Base-by-base conservation (phyloP, 2,113 vertebrate genomes). In the Apaloderma vittatum region DNA sequence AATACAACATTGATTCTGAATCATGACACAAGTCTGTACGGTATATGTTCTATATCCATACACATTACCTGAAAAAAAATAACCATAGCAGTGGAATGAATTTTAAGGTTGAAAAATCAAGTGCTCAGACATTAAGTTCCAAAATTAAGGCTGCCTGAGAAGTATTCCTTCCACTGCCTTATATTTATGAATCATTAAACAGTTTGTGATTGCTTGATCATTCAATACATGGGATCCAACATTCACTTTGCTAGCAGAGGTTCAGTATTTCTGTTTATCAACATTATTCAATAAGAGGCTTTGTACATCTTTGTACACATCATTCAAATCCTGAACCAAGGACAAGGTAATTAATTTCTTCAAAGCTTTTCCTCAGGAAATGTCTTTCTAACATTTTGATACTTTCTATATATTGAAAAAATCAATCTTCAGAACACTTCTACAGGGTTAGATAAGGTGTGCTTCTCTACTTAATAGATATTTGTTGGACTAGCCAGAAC, bases 261-360 rank as follows among this genome's bases (percentile, higher is more conserved):
- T 40, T 72, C 20, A 48, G 20, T 89, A 58, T 79, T 96, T 90
- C 40, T 92, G 46, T 83, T 83, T 86, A 80, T 82, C 55, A 88
- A 58, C 20, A 34, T 73, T 90, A 79, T 82, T 86, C 26, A 62
- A 4, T 70, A 75, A 73, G 3, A 51, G 17, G 21, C 4, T 87
- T 76, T 34, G 37, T 62, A 54, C 15, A 19, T 58, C 62, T 94
- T 82, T 91, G n/a, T 58, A 66, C 5, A 19, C 57, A 76, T 54
- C 16, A 62, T 82, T 96, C 62, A 88, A 70, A 88, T 30, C 14
- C 29, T 54, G 29, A 80, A 17, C 46, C 37, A 86, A 74, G 37
- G 20, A 48, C 46, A 83, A 46, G 2, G 26, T 70, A 63, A 88
- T 88, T 86, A 51, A 90, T 79, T 94, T 74, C 24, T 66, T 79